Percentiles rank a stretch among this genome's conserved stretches.
Conservation (phyloP, 2,113 vertebrate species). For the Macroglossus sobrinus region DNA sequence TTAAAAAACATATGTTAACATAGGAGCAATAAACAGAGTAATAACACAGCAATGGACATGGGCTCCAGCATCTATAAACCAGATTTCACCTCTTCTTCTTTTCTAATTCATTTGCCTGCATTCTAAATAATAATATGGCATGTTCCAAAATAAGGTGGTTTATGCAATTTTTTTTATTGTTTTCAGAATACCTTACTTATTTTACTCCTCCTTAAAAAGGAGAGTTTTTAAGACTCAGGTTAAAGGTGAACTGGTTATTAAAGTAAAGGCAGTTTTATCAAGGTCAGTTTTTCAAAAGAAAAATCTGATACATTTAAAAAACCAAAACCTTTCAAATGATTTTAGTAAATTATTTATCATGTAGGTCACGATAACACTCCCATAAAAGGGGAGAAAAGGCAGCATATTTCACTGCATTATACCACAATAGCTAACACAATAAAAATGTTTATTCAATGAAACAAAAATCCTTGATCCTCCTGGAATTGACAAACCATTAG, state of each 20-base stretch:
- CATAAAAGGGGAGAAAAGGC: not conserved
- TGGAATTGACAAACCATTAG: slow-evolving; percentile 34
- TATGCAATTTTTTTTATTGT: not conserved
- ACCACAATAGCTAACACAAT: slow-evolving; percentile 59
- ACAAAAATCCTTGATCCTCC: slow-evolving; percentile 66
- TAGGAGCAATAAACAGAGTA: not conserved
- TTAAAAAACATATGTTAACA: not conserved
- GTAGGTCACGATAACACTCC: slow-evolving; percentile 56
- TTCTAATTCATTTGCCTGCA: not conserved
- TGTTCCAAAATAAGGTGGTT: not conserved
- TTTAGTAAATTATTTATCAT: slow-evolving; percentile 67
- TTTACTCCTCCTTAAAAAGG: slow-evolving; percentile 56
- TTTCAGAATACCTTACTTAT: slow-evolving; percentile 29
- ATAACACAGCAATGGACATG: not conserved
- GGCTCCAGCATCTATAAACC: not conserved
- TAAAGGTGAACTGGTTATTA: slow-evolving; percentile 46
- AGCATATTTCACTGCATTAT: slow-evolving; percentile 39
- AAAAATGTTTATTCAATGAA: slow-evolving; percentile 59
- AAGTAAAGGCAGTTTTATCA: slow-evolving; percentile 62
- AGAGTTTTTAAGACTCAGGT: slow-evolving; percentile 54
- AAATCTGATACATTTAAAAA: slow-evolving; percentile 59
- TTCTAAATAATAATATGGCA: not conserved
- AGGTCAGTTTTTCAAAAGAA: slow-evolving; percentile 54
- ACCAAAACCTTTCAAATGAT: slow-evolving; percentile 64
- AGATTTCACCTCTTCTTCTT: not conserved